Percentiles rank a stretch among this genome's conserved stretches.
Evolutionary conservation across 2,797 vertebrate genomes (phyloP).

Genomic region (Aphelocoma californica): DNA sequence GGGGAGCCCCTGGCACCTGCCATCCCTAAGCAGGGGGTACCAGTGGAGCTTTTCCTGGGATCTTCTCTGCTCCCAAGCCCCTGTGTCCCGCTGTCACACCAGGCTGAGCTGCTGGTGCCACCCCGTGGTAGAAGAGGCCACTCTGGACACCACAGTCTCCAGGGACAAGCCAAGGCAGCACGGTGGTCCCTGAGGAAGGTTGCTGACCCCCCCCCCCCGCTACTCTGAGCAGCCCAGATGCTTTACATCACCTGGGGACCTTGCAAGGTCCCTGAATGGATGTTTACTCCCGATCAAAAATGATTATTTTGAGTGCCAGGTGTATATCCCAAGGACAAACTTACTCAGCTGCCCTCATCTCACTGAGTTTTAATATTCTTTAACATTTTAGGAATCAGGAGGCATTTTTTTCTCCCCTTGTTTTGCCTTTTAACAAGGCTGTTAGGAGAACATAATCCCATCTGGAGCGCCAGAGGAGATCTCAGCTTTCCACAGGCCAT

Average conservation of each 20-base stretch:
- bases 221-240: rapidly evolving
- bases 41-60: background rate
- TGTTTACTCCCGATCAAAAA: background rate
- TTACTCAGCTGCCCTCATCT: background rate
- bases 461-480: background rate
- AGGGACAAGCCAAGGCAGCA: background rate
- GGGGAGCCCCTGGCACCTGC: background rate
- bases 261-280: background rate
- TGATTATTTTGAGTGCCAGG: rapidly evolving
- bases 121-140: background rate
- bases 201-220: background rate
- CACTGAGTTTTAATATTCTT: background rate
- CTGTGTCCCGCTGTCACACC: rapidly evolving
- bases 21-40: background rate
- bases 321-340: background rate
- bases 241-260: background rate
- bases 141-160: background rate
- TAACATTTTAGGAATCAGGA: background rate
- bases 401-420: rapidly evolving
- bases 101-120: conserved; percentile 17
- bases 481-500: background rate
- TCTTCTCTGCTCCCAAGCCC: background rate
- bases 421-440: background rate
- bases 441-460: background rate
- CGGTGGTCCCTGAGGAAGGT: background rate